Evolutionary conservation across 2,113 vertebrate species (phyloP).

Genomic region (Eptatretus burgeri): DNA sequence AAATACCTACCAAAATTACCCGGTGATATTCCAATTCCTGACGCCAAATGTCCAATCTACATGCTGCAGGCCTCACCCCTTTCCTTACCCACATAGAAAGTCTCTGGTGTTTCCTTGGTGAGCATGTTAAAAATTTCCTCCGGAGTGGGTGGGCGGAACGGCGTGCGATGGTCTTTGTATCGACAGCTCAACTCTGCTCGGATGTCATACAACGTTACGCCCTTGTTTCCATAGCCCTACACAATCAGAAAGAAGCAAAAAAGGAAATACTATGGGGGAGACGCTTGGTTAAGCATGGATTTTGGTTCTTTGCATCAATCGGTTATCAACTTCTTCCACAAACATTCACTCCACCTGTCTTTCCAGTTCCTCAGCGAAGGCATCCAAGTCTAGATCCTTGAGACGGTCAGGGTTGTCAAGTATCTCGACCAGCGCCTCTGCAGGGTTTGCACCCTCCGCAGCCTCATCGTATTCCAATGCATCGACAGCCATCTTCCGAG

Average conservation of each 20-base stretch:
- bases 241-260: neutral
- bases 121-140: constrained; percentile 91
- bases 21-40: too few relatives aligned
- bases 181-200: constrained; percentile 85
- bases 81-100: constrained; percentile 53
- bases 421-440: constrained; percentile 82
- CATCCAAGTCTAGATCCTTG: constrained; percentile 79
- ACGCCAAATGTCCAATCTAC: neutral
- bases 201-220: constrained; percentile 88
- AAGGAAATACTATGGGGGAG: neutral
- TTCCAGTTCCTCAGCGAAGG: constrained; percentile 87
- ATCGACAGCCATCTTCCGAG: constrained; percentile 91
- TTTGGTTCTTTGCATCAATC: too few relatives aligned
- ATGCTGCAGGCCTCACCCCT: neutral
- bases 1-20: too few relatives aligned
- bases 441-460: constrained; percentile 85
- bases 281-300: too few relatives aligned
- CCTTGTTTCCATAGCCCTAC: constrained; percentile 89
- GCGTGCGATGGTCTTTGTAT: constrained; percentile 73
- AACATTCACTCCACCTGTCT: constrained; percentile 37
- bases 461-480: constrained; percentile 86
- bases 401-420: constrained; percentile 81
- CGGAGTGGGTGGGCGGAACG: constrained; percentile 61
- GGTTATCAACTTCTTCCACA: too few relatives aligned
- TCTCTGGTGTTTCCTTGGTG: constrained; percentile 93